Base-by-base conservation (phyloP, 2,888 invertebrate species). In the Steromphala cineraria region DNA sequence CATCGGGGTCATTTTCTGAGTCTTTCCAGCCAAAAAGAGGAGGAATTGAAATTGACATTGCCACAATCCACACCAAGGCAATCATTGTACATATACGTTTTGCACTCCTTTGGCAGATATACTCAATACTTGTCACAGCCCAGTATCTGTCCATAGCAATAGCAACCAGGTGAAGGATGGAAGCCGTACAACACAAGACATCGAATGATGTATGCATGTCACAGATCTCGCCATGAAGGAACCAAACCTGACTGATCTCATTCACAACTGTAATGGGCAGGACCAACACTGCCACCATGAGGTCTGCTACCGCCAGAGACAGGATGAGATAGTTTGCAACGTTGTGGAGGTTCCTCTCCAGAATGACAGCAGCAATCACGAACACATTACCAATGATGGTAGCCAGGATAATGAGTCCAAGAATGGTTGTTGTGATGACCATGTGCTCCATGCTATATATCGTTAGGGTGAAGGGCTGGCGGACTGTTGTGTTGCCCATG, bases 201-300 rank as follows among this genome's bases (percentile, higher is more conserved):
- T 99, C 99, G 89, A 97, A 97, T 62, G 97, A 97, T 53, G 98
- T 98, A 98, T 98, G 99, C 96, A 98, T 97, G 94, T 98, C 98
- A 94, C 99, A 98, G 17, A 93, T 83, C 92, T 96, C 97, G 62
- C 97, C 96, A 36, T 98, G 98, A 92, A 98, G 95, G 91, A 96
- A 96, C 98, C 98, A 98, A 10, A 89, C 86, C 75, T 90, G 89
- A 67, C 90, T 91, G 52, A 94, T 90, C 79, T 94, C 94, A 71
- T 92, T 91, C 80, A 94, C 92, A 10, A 94, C 93, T 62, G 93
- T 93, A 8, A 94, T 90, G 2, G 94, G 94, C 91, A 94, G 94
- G 36, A 94, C 98, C 79, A 99, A 95, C 91, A 98, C 97, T 53
- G 98, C 98, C 83, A 99, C 99, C 96, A 99, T 96, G 81, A 99